Evolutionary conservation across 2,113 vertebrate genomes (phyloP), one percentile per base, ranked within the genome.

Genomic region (Heterochromis multidens): DNA sequence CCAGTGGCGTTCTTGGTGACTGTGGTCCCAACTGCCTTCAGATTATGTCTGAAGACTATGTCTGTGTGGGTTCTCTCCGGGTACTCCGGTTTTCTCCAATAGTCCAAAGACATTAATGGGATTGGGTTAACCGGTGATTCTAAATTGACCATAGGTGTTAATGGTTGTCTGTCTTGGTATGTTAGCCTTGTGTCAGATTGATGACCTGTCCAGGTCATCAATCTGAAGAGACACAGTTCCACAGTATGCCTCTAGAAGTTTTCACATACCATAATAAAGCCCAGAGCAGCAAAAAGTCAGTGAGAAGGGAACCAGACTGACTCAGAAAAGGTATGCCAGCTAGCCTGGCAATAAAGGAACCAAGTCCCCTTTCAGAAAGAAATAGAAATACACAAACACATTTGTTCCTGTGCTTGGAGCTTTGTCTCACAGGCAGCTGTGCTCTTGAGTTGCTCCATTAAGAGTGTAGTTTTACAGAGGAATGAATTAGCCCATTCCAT

Each of bases 191-290:
- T 19, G 35, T 63, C 61, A 35, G 31, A 63, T 31, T 63, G 31
- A n/a, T 35, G n/a, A 63, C 12, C 19, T 35, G 31, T 19, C 0
- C 35, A 37, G 31, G 2, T 37, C 9, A 8, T 35, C 9, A n/a
- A n/a, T 37, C 9, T 37, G 7, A 37, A 13, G 43, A 12, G 40
- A 49, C 25, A 29, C 25, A 27, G 23, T 19, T 72, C 3, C 67
- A 72, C 9, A 72, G 3, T 1, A 7, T 72, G 5, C 37, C 25
- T 49, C 23, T 29, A 49, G 40, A 72, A 19, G 17, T 72, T 43
- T 72, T 27, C 65, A 19, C 8, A 2, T 17, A 49, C 23, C 25
- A 70, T 46, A 72, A 49, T 19, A 49, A 49, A 72, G 49, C 27
- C 23, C 25, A 23, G 37, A 46, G 5, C 3, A 43, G 46, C 37